A percentile compares a stretch with the other conserved stretches of the same genome.
Evolutionary conservation across 2,888 invertebrate genomes (phyloP).

Genomic region (Hecatera dysodea): DNA sequence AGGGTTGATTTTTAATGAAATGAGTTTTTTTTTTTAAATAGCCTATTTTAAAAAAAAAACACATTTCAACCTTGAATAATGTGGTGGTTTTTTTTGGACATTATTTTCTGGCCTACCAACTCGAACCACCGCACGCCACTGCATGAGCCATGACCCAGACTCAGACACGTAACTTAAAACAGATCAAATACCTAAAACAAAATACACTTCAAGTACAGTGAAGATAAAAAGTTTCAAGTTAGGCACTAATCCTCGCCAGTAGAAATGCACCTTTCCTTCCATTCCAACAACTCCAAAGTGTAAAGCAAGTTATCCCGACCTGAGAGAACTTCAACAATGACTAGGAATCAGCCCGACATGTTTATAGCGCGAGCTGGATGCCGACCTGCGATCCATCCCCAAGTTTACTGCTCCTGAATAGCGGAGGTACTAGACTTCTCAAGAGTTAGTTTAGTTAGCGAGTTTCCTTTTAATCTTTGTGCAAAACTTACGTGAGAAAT

Average conservation of each 20-base stretch:
- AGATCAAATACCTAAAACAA: too few species aligned
- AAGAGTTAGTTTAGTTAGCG: constrained; percentile 3
- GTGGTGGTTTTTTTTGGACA: too few species aligned
- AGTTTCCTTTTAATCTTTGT: constrained; percentile 35
- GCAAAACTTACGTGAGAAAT: constrained; percentile 12
- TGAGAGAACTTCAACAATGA: constrained; percentile 46
- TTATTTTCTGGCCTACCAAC: too few species aligned
- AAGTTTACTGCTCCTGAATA: constrained; percentile 54
- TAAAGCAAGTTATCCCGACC: constrained; percentile 24
- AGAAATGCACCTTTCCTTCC: constrained; percentile 11
- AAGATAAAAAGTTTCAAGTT: neutral
- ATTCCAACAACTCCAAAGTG: constrained; percentile 15
- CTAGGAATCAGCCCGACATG: constrained; percentile 51
- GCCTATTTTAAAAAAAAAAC: too few species aligned
- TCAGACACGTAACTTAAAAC: too few species aligned
- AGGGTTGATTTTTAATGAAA: too few species aligned
- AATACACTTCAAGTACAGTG: neutral
- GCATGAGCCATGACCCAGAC: too few species aligned
- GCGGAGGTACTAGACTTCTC: constrained; percentile 10
- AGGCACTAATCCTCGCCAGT: neutral
- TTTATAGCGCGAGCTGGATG: constrained; percentile 50
- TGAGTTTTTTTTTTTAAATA: too few species aligned
- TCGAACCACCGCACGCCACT: too few species aligned
- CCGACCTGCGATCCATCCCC: constrained; percentile 43
- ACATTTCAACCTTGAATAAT: too few species aligned